A percentile compares a stretch with the other conserved stretches of the same genome.
Conservation (phyloP, 2,113 vertebrate genomes). For the Fukomys damarensis region DNA sequence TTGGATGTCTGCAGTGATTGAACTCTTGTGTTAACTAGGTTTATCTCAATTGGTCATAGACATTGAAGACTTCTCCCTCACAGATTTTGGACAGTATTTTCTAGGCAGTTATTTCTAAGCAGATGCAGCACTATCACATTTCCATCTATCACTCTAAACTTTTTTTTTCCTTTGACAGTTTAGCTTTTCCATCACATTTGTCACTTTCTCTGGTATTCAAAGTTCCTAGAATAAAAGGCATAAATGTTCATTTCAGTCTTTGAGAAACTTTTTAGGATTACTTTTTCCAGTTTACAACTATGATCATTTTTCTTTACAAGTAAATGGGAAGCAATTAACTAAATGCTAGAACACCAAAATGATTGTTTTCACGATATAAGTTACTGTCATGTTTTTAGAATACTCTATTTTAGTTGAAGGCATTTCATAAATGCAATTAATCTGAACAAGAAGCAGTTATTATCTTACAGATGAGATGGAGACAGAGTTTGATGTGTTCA, state of each 20-base stretch:
- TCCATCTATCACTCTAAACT: slow-evolving; percentile 3
- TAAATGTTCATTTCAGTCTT: slow-evolving; percentile 39
- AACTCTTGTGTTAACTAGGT: slow-evolving; percentile 48
- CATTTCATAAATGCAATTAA: slow-evolving; percentile 16
- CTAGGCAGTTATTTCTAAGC: slow-evolving; percentile 26
- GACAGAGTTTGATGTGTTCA: slow-evolving; percentile 40
- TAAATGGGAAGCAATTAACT: slow-evolving; percentile 21
- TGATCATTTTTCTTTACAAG: neutral
- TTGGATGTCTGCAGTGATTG: slow-evolving; percentile 45
- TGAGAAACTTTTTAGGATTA: neutral
- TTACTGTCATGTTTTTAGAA: neutral
- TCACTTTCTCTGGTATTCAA: neutral
- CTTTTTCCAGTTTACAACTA: neutral
- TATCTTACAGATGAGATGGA: slow-evolving; percentile 6
- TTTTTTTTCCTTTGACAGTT: neutral
- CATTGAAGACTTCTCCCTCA: slow-evolving; percentile 21
- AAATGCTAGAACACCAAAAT: neutral
- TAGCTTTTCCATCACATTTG: slow-evolving; percentile 25
- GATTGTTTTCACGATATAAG: neutral
- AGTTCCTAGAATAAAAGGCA: slow-evolving; percentile 3
- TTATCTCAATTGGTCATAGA: neutral
- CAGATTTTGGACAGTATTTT: slow-evolving; percentile 51
- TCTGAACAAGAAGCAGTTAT: neutral
- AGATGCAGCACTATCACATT: slow-evolving; percentile 18
- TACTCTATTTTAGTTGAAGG: neutral